Evolutionary conservation across 2,113 vertebrate species (phyloP).

Genomic region (Neolamprologus tretocephalus): DNA sequence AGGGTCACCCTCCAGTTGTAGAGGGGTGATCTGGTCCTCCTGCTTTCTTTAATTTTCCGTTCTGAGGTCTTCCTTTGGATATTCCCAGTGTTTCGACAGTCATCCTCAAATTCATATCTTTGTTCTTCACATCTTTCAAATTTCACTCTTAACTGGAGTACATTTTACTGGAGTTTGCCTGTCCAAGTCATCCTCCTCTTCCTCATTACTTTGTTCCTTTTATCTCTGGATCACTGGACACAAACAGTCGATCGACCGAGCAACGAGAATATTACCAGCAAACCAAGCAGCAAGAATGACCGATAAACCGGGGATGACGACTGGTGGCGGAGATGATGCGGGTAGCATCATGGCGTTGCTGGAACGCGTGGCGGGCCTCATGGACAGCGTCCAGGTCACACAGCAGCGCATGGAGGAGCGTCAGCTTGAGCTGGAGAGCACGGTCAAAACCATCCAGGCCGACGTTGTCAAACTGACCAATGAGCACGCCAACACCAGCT

Average conservation of each 20-base stretch:
- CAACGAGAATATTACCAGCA: neutral
- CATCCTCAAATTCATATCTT: neutral
- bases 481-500: conserved; percentile 79
- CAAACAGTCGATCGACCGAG: neutral
- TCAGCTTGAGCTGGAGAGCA: conserved; percentile 84
- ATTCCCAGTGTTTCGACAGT: neutral
- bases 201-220: neutral
- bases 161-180: neutral
- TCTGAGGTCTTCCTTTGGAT: neutral
- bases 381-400: conserved; percentile 86
- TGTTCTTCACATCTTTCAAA: neutral
- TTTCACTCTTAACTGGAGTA: neutral
- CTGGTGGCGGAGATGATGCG: conserved; percentile 69
- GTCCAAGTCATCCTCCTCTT: neutral
- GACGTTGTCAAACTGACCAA: conserved; percentile 85
- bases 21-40: neutral
- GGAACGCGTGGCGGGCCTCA: conserved; percentile 89
- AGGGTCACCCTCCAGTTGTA: conserved; percentile 6
- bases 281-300: conserved; percentile 58
- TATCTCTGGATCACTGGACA: neutral
- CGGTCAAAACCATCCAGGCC: conserved; percentile 86
- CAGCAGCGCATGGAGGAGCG: conserved; percentile 93
- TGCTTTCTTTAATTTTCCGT: neutral
- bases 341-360: conserved; percentile 85
- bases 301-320: conserved; percentile 71